Base-by-base conservation (phyloP, 2,113 vertebrate genomes). In the Strigops habroptila region DNA sequence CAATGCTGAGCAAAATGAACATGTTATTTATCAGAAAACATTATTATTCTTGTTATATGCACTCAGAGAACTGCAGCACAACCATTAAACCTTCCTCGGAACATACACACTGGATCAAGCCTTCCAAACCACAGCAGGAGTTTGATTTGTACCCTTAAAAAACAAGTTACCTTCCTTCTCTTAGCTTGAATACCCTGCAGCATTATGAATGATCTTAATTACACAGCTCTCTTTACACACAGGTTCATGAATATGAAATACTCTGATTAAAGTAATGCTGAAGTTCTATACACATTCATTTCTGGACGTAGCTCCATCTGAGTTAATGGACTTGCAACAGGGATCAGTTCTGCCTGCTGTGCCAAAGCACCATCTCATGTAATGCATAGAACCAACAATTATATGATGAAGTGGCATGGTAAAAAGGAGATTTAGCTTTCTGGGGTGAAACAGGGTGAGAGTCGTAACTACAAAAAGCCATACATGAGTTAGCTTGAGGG, bases 171-270 rank as follows among this genome's bases (percentile, higher is more conserved):
- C 80, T 75, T 73, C 59, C 78, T 93, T 82, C 88, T 88, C 93
- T 91, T 87, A 88, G 60, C 57, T 57, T 30, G 33, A 88, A 74
- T 82, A 83, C 57, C 84, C 77, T 59, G 27, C 69, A 92, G 79
- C 33, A 67, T 87, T 87, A 93, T 41, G 62, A 94, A 91, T n/a
- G 14, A 64, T 78, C 80, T 82, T 90, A 81, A 94, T 96, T 86
- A 93, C 83, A 27, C 68, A 80, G 78, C 41, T 83, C 65, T 60
- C 62, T 53, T 71, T 93, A 84, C 78, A 79, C 35, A 86, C 23
- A 57, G 37, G 31, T 3, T 94, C 93, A 94, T 91, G 88, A 91
- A 94, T 88, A 94, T 44, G 18, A 93, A 94, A 68, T 6, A 49
- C 31, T 71, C 68, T 77, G 78, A 93, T 81, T 90, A 88, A 75